Conservation (phyloP, 2,888 invertebrate genomes). For the Chrysomela aeneicollis region DNA sequence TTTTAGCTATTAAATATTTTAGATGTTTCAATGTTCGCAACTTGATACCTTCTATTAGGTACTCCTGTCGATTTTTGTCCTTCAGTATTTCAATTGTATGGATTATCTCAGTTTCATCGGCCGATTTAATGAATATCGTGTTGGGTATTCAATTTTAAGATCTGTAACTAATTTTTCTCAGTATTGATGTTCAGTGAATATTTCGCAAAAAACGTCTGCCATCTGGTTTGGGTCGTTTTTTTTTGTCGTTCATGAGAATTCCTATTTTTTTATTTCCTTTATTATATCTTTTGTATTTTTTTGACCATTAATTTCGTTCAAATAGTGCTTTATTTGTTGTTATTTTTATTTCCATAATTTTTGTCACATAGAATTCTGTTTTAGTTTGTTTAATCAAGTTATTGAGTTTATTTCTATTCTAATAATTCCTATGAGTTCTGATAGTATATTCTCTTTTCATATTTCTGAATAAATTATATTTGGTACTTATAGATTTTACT, state of each 20-base stretch:
- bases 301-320: background rate
- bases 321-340: slow-evolving; percentile 1
- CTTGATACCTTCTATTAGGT: background rate
- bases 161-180: background rate
- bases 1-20: background rate
- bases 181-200: no score
- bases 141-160: background rate
- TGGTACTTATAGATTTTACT: slow-evolving; percentile 16
- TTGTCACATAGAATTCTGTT: background rate
- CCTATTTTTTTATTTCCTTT: no score
- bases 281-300: no score
- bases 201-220: background rate
- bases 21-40: background rate
- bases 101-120: background rate
- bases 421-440: background rate
- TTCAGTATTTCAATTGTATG: background rate
- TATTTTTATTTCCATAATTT: background rate
- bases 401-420: slow-evolving; percentile 5
- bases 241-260: no score
- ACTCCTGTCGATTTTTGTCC: background rate
- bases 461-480: slow-evolving; percentile 14
- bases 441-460: slow-evolving; percentile 10
- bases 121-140: background rate
- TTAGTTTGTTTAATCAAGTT: background rate
- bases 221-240: background rate